Percentiles rank a stretch among this genome's conserved stretches.
phyloP scores from a whole-genome alignment of 2,113 vertebrate species.

The Dicerorhinus sumatrensis region DNA sequence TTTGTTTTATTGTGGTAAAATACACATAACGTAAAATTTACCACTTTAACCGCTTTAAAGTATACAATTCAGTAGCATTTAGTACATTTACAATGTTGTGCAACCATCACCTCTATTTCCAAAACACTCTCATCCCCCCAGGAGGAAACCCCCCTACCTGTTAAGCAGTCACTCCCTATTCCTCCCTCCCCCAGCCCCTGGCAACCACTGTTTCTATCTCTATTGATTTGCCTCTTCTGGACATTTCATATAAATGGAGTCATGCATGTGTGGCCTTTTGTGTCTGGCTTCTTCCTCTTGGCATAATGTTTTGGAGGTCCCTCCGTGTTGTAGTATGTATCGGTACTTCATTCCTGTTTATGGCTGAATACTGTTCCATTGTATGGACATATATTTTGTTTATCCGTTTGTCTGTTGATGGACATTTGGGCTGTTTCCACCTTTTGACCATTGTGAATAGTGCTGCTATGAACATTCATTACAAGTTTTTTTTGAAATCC shows the following conservation, averaged over 20 bases:
- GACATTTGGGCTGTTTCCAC: not conserved
- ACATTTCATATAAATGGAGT: not conserved
- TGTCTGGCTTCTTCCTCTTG: not conserved
- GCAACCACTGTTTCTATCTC: not conserved
- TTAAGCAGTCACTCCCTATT: not conserved
- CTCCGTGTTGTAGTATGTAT: fast-evolving
- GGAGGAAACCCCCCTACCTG: not conserved
- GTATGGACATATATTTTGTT: not conserved
- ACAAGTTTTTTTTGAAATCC: not conserved
- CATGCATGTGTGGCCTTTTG: not conserved
- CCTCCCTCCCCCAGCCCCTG: not conserved
- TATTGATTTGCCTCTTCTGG: not conserved
- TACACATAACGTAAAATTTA: not conserved
- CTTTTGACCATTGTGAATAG: not conserved
- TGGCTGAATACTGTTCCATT: not conserved
- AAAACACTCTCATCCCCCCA: not conserved
- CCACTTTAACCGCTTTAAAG: not conserved
- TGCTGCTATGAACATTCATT: not conserved
- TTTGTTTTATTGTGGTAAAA: not conserved
- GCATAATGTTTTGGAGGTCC: not conserved
- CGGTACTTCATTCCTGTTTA: not conserved
- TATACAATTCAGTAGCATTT: not conserved
- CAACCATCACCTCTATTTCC: not conserved
- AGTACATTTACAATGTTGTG: not conserved
- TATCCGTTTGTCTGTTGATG: not conserved